Evolutionary conservation across 2,797 vertebrate species (phyloP).

Genomic region (Epinephelus awoara): DNA sequence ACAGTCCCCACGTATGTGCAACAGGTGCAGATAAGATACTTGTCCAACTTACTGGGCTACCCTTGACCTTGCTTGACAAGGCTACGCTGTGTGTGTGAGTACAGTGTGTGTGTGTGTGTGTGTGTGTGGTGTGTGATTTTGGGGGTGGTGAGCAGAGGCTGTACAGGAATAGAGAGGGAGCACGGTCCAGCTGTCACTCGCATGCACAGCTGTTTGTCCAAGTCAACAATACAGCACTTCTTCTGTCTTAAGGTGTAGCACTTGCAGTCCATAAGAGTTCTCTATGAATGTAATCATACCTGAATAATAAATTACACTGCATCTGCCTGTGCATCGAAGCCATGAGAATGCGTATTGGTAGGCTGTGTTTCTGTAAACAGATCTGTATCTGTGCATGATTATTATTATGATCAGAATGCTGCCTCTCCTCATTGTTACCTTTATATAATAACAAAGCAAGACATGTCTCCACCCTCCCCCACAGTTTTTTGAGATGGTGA

Average conservation of each 20-base stretch:
- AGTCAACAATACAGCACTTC: constrained; percentile 32
- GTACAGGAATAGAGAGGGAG: constrained; percentile 57
- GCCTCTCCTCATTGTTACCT: constrained; percentile 42
- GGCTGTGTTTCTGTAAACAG: neutral
- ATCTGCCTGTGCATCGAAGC: constrained; percentile 5
- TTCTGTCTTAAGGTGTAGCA: constrained; percentile 24
- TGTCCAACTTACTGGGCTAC: constrained; percentile 39
- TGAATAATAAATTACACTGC: neutral
- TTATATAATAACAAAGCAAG: constrained; percentile 19
- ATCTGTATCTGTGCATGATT: constrained; percentile 30
- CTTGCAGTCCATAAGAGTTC: neutral
- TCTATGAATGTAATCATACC: neutral
- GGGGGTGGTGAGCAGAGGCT: constrained; percentile 16
- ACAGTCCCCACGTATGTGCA: constrained; percentile 39
- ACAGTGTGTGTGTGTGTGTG: constrained; percentile 14
- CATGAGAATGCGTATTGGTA: neutral
- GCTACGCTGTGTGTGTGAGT: constrained; percentile 22
- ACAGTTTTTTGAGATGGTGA: constrained; percentile 83
- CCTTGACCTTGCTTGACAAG: constrained; percentile 68
- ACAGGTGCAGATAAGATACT: constrained; percentile 79
- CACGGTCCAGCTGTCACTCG: constrained; percentile 69
- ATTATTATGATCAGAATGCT: constrained; percentile 30
- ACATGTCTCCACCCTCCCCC: constrained; percentile 16
- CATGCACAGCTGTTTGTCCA: constrained; percentile 62
- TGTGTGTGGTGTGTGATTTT: constrained; percentile 14